Evolutionary conservation across 2,888 invertebrate species (phyloP).

Genomic region (Pardosa pseudoannulata): DNA sequence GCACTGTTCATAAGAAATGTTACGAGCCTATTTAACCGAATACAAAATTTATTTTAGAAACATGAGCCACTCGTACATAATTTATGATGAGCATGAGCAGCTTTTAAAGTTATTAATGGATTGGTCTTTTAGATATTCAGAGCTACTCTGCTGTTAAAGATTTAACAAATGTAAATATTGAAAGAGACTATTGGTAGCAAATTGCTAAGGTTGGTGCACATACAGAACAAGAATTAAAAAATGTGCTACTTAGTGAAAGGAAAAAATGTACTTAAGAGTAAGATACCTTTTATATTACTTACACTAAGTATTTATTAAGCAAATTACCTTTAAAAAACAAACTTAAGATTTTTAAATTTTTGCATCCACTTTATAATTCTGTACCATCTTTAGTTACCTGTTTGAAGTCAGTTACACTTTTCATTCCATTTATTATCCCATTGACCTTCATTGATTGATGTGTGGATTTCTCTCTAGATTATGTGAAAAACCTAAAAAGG

Average conservation of each 20-base stretch:
- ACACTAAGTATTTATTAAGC: not conserved
- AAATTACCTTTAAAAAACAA: not conserved
- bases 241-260: not conserved
- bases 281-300: not conserved
- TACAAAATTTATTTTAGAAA: not conserved
- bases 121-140: not conserved
- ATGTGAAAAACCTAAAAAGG: too few relatives aligned
- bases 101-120: not conserved
- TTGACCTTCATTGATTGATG: not conserved
- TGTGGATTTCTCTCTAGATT: not conserved
- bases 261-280: not conserved
- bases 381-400: not conserved
- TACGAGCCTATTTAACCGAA: not conserved
- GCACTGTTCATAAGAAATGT: too few relatives aligned
- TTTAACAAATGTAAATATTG: not conserved
- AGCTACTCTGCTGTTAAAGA: not conserved
- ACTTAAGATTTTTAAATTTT: too few relatives aligned
- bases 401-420: not conserved
- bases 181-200: not conserved
- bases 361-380: not conserved
- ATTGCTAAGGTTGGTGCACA: not conserved
- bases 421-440: not conserved
- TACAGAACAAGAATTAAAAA: not conserved
- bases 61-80: not conserved
- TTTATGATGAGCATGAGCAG: not conserved